Percentiles rank a stretch among this genome's conserved stretches.
These are phyloP conservation scores for Lacanobia wlatinum DNA, from an alignment of 2,888 invertebrate species.

Conservation along the genomic window DNA sequence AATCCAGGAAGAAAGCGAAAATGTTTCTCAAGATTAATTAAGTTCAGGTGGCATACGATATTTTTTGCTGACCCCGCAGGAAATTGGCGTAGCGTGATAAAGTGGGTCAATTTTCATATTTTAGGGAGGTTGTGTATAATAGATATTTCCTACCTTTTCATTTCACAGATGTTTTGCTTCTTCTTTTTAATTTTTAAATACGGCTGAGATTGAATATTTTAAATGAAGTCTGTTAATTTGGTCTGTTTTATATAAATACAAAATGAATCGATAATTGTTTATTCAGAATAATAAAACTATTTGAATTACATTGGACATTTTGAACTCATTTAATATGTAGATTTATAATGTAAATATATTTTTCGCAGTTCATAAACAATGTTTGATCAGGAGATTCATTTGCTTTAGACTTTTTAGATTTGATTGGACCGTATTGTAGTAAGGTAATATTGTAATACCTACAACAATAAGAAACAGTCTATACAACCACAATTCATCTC, in stretches of 20 bases:
- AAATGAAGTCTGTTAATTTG: not conserved
- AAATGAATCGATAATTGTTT: not conserved
- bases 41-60: conserved; percentile 42
- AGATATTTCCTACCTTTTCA: conserved; percentile 20
- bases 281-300: not conserved
- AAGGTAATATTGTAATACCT: no score
- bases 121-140: conserved; percentile 13
- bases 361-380: no score
- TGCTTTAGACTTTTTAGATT: not conserved
- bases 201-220: not conserved
- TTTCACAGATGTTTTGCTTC: not conserved
- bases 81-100: conserved; percentile 27
- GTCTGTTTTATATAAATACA: not conserved
- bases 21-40: conserved; percentile 50
- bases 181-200: conserved; percentile 6
- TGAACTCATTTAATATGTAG: not conserved
- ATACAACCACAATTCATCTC: conserved; percentile 46
- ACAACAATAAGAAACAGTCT: not conserved
- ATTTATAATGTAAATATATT: no score
- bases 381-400: no score
- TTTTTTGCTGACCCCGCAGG: conserved; percentile 26
- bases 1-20: not conserved
- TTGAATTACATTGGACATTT: no score
- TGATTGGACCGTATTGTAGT: not conserved
- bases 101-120: conserved; percentile 43